phyloP scores from a whole-genome alignment of 2,888 invertebrate species.

The Andrena haemorrhoa region DNA sequence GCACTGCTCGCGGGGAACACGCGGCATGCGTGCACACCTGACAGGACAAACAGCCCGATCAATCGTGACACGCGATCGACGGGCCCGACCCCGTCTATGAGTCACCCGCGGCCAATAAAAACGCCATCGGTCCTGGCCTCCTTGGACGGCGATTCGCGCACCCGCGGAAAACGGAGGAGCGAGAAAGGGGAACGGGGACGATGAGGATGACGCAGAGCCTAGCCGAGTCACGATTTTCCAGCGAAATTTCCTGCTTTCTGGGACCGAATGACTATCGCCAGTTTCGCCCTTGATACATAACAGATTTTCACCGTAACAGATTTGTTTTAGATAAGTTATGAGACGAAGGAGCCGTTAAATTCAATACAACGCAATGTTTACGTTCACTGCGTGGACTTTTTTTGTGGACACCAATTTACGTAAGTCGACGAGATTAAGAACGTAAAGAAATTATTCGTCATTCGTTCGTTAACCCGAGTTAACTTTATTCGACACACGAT shows the following conservation, averaged over 20 bases:
- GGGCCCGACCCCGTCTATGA: constrained; percentile 63
- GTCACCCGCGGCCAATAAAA: constrained; percentile 53
- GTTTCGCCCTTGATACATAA: no score
- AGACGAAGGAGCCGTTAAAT: no score
- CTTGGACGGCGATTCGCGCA: not conserved
- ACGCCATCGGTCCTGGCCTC: not conserved
- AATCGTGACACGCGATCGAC: constrained; percentile 66
- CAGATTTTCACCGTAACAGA: no score
- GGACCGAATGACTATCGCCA: not conserved
- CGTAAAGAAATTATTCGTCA: no score
- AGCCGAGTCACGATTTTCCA: constrained; percentile 1
- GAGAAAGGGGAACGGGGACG: constrained; percentile 10
- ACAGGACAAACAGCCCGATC: constrained; percentile 60
- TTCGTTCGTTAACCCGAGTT: no score
- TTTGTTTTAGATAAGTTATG: no score
- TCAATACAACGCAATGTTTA: no score
- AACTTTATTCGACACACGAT: no score
- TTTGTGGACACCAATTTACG: no score
- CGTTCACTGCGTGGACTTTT: no score
- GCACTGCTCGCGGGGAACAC: constrained; percentile 35
- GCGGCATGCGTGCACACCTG: constrained; percentile 47
- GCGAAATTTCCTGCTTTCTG: constrained; percentile 6
- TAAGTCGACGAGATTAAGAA: no score
- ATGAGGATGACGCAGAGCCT: not conserved
- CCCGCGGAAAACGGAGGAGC: not conserved